These are phyloP conservation scores for Meliscaeva auricollis DNA, from an alignment of 2,888 invertebrate genomes.

Conservation along the genomic window DNA sequence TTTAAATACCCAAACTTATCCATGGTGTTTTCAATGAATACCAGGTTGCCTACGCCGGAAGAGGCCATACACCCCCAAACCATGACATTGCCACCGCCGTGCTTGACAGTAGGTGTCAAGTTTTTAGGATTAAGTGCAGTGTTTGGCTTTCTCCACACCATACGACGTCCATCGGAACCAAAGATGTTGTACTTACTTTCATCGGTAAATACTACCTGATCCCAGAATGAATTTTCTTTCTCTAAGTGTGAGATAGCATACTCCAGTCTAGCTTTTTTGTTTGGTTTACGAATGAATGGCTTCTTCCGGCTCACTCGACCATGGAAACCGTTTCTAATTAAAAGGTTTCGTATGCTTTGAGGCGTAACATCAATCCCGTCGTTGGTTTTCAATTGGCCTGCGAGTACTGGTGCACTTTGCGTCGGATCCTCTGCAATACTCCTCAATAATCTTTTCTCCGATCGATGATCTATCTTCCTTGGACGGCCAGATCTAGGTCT, in stretches of 20 bases:
- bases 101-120: background rate
- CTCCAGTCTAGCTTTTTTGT: too few species aligned
- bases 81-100: background rate
- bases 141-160: slow-evolving; percentile 17
- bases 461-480: slow-evolving; percentile 22
- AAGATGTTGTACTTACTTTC: background rate
- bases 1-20: too few species aligned
- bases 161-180: background rate
- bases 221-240: background rate
- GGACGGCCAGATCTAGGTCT: slow-evolving; percentile 21
- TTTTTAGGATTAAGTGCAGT: background rate
- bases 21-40: too few species aligned
- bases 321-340: slow-evolving; percentile 4
- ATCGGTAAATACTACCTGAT: background rate
- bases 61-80: background rate
- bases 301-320: background rate
- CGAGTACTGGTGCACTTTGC: slow-evolving; percentile 14
- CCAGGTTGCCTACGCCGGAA: too few species aligned
- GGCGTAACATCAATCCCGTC: background rate
- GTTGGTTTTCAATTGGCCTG: background rate
- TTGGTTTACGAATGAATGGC: too few species aligned
- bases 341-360: background rate
- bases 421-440: slow-evolving; percentile 15
- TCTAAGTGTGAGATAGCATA: too few species aligned
- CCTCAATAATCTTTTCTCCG: slow-evolving; percentile 8